Evolutionary conservation across 37 sponge, comb jelly and placozoan genomes (phyloP).

Genomic region (Cladorhizidae sp.): DNA sequence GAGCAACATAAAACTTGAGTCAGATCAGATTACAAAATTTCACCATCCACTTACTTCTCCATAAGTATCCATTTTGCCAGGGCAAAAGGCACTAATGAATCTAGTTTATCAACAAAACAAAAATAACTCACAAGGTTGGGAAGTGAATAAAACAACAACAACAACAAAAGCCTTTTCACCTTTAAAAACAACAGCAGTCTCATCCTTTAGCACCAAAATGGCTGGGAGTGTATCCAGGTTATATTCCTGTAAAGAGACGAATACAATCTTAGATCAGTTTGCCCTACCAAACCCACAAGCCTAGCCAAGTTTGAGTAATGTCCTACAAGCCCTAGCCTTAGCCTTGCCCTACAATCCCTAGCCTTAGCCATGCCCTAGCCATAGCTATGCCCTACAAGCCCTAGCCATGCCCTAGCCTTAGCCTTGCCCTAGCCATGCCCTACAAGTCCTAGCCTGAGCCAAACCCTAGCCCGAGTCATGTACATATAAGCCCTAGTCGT

Average conservation of each 20-base stretch:
- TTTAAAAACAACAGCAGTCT: slow-evolving; percentile 18
- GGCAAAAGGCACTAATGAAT: slow-evolving; percentile 1
- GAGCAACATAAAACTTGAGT: neutral
- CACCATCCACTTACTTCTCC: slow-evolving; percentile 4
- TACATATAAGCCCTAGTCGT: too few relatives aligned
- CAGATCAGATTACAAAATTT: neutral
- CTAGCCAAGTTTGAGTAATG: too few relatives aligned
- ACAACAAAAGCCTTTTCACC: slow-evolving; percentile 3
- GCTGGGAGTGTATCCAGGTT: slow-evolving; percentile 23
- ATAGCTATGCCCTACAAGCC: too few relatives aligned
- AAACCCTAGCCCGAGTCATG: too few relatives aligned
- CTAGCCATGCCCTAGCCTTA: too few relatives aligned
- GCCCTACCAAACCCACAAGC: too few relatives aligned
- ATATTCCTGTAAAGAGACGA: slow-evolving; percentile 6
- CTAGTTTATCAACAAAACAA: slow-evolving; percentile 4
- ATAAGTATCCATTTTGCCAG: slow-evolving; percentile 17
- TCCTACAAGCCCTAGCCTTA: too few relatives aligned
- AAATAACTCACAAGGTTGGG: neutral
- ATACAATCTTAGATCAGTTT: too few relatives aligned
- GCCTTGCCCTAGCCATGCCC: too few relatives aligned
- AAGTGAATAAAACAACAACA: neutral
- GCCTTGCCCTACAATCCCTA: too few relatives aligned
- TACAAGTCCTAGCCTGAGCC: too few relatives aligned
- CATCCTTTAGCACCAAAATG: slow-evolving; percentile 53
- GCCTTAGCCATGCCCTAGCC: too few relatives aligned